Base-by-base conservation (phyloP, 2,888 invertebrate genomes). In the Leuctra nigra region DNA sequence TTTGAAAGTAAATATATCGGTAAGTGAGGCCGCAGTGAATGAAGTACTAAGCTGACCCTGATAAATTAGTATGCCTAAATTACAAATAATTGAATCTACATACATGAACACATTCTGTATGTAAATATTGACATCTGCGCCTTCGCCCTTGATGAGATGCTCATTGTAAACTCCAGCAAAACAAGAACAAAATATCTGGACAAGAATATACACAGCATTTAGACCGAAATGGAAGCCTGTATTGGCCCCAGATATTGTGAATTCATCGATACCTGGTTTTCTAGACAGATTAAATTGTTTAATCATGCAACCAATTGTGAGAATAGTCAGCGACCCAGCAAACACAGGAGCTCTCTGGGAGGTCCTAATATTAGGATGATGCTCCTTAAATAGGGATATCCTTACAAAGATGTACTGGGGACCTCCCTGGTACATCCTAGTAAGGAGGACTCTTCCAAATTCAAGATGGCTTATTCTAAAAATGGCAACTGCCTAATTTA, bases 41-140 rank as follows among this genome's bases (percentile, higher is more conserved):
- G 86, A 80, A 23, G 75, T 74, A 0, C 72, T 59, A 0, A 86
- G 66, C 65, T 86, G 80, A 0, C 87, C 89, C 68, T 84, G 82
- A 3, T 79, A 68, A 53, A 81, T 63, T 41, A 95, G 75, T 57
- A 93, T 76, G 2, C 82, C 70, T n/a, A 85, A 70, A 71, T 95
- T 96, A 69, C 93, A 94, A n/a, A 93, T 67, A 61, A 96, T 92
- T 3, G 95, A 95, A 72, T 96, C 92, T 24, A 92, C 69, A 70
- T 96, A 96, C 92, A 96, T 94, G 67, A 92, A 96, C 6, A 93
- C 83, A 71, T 96, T 97, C 73, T 96, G 96, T 62, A 95, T 75
- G 73, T 91, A 92, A 66, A 96, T 88, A 68, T 93, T 88, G 0
- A 93, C 86, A 62, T 87, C 83, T 2, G 84, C 81, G 16, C 91